Base-by-base conservation (phyloP, 2,113 vertebrate species). In the Indicator indicator region DNA sequence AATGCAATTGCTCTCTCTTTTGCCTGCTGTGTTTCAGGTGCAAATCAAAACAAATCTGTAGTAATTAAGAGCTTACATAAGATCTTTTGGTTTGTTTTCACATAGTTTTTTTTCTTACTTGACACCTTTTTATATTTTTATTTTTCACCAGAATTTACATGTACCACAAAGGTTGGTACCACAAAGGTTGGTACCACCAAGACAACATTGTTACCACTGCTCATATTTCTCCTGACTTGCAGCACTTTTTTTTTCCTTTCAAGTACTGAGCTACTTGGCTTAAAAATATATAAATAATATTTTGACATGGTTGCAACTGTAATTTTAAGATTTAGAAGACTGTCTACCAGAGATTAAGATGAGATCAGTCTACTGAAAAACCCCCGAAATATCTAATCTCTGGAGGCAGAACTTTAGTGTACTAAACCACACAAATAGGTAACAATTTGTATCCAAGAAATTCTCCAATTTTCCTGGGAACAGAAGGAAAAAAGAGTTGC, bases 21-120 rank as follows among this genome's bases (percentile, higher is more conserved):
- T 93, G 89, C 84, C 72, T 86, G 48, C 89, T 95, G 75, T n/a
- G 56, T 82, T 95, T 84, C 88, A 96, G 88, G 96, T 74, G 96
- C 44, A 97, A 96, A 96, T 95, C 65, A 95, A 97, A 97, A 96
- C 89, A 97, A 97, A 96, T 90, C 92, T 96, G 56, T 33, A 94
- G 65, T 96, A 97, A 97, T 96, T 96, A 97, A 97, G 82, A 87
- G 30, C 30, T 96, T 97, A 92, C 68, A 40, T 65, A 81, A 77
- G 71, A 74, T 95, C 42, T 42, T 95, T 91, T 86, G 32, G 9
- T 86, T 70, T 91, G 88, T 46, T 83, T 95, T 89, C 64, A 42
- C 65, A 67, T 28, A 46, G 13, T 1, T 16, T 76, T 65, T 83
- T 80, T 16, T 30, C 36, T 46, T 32, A 78, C 42, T 40, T 94